phyloP scores from a whole-genome alignment of 1,140 invertebrate species.

The Palaemon carinicauda region DNA sequence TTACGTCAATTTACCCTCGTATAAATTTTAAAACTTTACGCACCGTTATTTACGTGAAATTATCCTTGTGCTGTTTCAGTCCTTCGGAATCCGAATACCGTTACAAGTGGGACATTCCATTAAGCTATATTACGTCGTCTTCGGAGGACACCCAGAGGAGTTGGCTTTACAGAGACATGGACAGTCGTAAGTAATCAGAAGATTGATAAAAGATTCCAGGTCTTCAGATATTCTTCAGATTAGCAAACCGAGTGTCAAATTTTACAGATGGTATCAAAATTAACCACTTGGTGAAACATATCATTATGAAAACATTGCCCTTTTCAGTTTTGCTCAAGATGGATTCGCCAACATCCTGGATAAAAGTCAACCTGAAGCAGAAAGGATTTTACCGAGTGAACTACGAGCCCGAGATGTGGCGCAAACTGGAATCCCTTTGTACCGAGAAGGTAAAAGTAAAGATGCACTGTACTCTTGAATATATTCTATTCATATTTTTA shows the following conservation, averaged over 20 bases:
- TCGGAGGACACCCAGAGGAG: slow-evolving; percentile 65
- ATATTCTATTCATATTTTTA: too few species aligned
- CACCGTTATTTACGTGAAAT: too few species aligned
- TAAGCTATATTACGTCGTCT: slow-evolving; percentile 77
- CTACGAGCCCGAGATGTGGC: slow-evolving; percentile 77
- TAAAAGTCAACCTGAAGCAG: slow-evolving; percentile 88
- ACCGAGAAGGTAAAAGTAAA: slow-evolving; percentile 19
- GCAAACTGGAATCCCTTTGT: slow-evolving; percentile 65
- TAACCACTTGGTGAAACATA: too few species aligned
- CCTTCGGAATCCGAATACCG: slow-evolving; percentile 47
- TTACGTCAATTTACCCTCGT: too few species aligned
- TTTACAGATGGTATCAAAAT: too few species aligned
- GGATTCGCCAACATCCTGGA: slow-evolving; percentile 70
- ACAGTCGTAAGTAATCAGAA: slow-evolving; percentile 24
- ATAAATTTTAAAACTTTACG: too few species aligned
- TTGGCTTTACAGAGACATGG: slow-evolving; percentile 72
- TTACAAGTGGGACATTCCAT: slow-evolving; percentile 80
- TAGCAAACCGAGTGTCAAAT: too few species aligned
- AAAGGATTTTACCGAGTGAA: slow-evolving; percentile 89
- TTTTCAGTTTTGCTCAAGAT: slow-evolving; percentile 65
- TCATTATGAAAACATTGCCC: neutral
- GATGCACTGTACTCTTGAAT: too few species aligned
- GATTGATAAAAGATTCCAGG: too few species aligned
- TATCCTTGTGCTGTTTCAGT: too few species aligned
- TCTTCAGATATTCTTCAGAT: too few species aligned